Evolutionary conservation across 2,888 invertebrate species (phyloP), one percentile per base, ranked within the genome.

Genomic region (Amphimallon solstitiale): DNA sequence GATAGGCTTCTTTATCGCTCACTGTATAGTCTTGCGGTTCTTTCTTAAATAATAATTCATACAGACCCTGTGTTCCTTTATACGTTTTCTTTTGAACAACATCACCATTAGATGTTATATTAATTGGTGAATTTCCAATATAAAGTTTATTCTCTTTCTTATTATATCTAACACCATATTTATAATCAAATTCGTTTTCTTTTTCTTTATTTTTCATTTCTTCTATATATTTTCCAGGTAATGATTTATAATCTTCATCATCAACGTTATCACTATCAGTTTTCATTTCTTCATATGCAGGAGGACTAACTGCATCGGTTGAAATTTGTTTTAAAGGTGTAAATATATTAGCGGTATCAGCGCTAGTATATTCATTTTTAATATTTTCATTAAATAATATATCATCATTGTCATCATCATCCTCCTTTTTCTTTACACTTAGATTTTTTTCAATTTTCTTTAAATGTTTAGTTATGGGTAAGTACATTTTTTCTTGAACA

Each of bases 41-140:
- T 35, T 48, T 49, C 49, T 66, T 63, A 60, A 70, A 69, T 21
- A 69, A 46, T 37, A 70, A 54, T 67, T 70, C 70, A 64, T 68
- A 70, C 38, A 71, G 51, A 38, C 70, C 71, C 5, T 19, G 34
- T 9, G 69, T 66, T 52, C 65, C 68, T n/a, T n/a, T n/a, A n/a
- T n/a, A n/a, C n/a, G n/a, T 63, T 40, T 40, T 40, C 12, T 12
- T 40, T 15, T 40, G 40, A 34, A 68, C 56, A 35, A 64, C 61
- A 14, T 66, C 17, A 61, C 61, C 49, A 61, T 21, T 9, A 34
- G 34, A 43, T 34, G 40, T 34, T 34, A 66, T 54, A 23, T 19
- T 6, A 21, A 64, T 10, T 52, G 29, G 45, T 29, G 61, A 65
- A 66, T 68, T 46, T 6, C 49, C 64, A 60, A 62, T 68, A 23